phyloP scores from a whole-genome alignment of 2,797 vertebrate species.

The Decapterus maruadsi region DNA sequence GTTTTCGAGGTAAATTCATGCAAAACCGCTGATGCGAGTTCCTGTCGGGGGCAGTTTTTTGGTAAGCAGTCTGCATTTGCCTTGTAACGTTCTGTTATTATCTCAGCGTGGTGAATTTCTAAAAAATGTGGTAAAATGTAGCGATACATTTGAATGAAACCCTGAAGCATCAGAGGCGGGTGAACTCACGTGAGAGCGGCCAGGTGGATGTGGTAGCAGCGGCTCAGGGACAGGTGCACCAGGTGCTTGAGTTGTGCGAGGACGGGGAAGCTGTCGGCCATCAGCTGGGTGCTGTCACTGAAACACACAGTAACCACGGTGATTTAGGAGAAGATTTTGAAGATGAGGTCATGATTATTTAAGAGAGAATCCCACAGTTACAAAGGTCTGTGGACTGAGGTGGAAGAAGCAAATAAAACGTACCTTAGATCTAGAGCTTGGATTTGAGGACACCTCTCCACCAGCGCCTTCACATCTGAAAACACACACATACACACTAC shows the following conservation, averaged over 20 bases:
- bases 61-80: too few relatives aligned
- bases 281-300: constrained; percentile 94
- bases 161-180: too few relatives aligned
- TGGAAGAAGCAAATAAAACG: constrained; percentile 23
- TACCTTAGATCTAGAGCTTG: constrained; percentile 94
- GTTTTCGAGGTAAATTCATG: too few relatives aligned
- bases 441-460: constrained; percentile 89
- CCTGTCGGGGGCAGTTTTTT: too few relatives aligned
- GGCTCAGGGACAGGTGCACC: constrained; percentile 90
- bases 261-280: constrained; percentile 88
- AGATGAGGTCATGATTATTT: too few relatives aligned
- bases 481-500: constrained; percentile 1
- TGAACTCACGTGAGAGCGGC: constrained; percentile 90
- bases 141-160: too few relatives aligned
- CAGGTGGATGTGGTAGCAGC: constrained; percentile 95
- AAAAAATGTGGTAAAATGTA: too few relatives aligned
- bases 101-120: too few relatives aligned
- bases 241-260: constrained; percentile 85
- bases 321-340: background rate
- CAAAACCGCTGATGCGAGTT: too few relatives aligned
- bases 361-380: too few relatives aligned
- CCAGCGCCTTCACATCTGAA: constrained; percentile 89
- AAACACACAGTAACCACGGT: constrained; percentile 44
- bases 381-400: too few relatives aligned
- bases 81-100: too few relatives aligned